Percentiles rank a stretch among this genome's conserved stretches.
These are phyloP conservation scores for Dolichallabes microphthalmus DNA, from an alignment of 2,113 vertebrate genomes.

Conservation along the genomic window DNA sequence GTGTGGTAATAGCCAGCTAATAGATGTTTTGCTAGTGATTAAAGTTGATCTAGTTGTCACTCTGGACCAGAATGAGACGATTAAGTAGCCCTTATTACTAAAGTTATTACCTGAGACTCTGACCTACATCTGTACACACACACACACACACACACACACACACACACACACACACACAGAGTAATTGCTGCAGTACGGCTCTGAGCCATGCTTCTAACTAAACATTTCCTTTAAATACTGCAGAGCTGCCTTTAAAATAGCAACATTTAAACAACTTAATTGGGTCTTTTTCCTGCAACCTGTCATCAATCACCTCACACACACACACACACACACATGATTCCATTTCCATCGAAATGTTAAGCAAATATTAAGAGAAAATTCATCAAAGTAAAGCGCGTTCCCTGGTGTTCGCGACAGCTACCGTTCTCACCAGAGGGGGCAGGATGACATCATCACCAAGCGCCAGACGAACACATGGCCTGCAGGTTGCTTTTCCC, in stretches of 20 bases:
- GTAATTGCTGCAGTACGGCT: constrained; percentile 32
- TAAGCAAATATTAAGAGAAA: neutral
- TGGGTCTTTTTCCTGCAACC: constrained; percentile 42
- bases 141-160: constrained; percentile 17
- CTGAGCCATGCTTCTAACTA: constrained; percentile 31
- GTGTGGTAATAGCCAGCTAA: constrained; percentile 52
- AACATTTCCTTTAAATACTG: constrained; percentile 49
- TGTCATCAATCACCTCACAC: constrained; percentile 17
- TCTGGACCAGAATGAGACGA: constrained; percentile 39
- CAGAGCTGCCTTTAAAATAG: constrained; percentile 37
- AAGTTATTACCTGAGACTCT: constrained; percentile 50
- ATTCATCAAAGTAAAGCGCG: neutral
- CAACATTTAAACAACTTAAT: constrained; percentile 48
- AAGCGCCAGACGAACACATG: neutral
- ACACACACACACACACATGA: neutral
- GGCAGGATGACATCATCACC: neutral
- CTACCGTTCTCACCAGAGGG: neutral
- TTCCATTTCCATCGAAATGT: constrained; percentile 1
- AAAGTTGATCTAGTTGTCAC: constrained; percentile 55
- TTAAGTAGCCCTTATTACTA: constrained; percentile 55
- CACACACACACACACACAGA: constrained; percentile 28
- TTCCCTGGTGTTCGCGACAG: neutral
- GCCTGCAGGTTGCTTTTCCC: neutral
- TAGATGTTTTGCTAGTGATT: constrained; percentile 59
- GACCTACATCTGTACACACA: constrained; percentile 26